phyloP scores from a whole-genome alignment of 2,888 invertebrate genomes.

The Dyspetes luteomarginatus region DNA sequence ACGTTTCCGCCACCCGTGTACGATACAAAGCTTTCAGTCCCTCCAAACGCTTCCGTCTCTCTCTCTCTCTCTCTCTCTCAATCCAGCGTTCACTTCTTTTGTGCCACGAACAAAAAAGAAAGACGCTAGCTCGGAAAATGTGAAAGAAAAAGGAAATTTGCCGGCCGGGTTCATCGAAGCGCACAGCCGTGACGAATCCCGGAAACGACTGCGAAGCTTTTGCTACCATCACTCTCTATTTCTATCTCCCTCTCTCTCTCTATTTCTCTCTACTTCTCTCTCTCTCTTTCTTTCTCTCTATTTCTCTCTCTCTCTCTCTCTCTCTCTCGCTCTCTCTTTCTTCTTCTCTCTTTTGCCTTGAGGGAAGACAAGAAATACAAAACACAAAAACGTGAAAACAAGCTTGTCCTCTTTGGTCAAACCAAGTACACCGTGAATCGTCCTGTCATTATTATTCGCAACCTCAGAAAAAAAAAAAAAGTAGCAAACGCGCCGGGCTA shows the following conservation, averaged over 20 bases:
- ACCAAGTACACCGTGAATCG: constrained; percentile 20
- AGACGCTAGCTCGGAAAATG: constrained; percentile 40
- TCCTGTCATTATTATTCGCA: constrained; percentile 22
- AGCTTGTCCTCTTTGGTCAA: constrained; percentile 27
- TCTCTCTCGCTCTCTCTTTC: constrained; percentile 20
- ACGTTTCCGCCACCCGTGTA: constrained; percentile 39
- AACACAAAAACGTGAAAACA: constrained; percentile 13
- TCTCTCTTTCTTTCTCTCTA: not conserved
- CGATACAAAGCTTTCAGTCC: constrained; percentile 64
- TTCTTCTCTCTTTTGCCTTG: constrained; percentile 5
- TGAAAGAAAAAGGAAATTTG: constrained; percentile 51
- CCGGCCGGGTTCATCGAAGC: constrained; percentile 56
- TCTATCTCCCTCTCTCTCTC: not conserved
- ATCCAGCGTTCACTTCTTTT: constrained; percentile 58
- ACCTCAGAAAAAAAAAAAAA: constrained; percentile 24
- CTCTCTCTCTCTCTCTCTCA: constrained; percentile 65
- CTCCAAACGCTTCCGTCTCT: constrained; percentile 68
- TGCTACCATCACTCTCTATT: constrained; percentile 24
- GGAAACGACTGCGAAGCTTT: constrained; percentile 51
- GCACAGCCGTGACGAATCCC: constrained; percentile 40
- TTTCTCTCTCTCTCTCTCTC: constrained; percentile 6
- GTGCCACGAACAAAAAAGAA: constrained; percentile 48
- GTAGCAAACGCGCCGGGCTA: not conserved
- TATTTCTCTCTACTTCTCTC: not conserved
- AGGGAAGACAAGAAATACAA: not conserved